These are phyloP conservation scores for Salpingus planirostris DNA, from an alignment of 2,888 invertebrate genomes.

Conservation along the genomic window DNA sequence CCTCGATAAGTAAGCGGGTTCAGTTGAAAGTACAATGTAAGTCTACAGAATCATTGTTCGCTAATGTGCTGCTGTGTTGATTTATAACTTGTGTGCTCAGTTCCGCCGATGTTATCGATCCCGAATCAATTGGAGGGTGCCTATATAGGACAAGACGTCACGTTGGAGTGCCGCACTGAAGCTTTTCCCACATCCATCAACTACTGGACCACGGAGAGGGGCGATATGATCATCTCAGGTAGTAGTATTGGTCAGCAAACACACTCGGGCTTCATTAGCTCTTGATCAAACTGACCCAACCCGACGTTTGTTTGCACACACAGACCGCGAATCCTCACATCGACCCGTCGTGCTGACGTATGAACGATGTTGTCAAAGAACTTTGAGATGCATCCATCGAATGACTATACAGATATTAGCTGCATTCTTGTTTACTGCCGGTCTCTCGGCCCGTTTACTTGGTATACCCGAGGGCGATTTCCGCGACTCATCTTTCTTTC, in stretches of 20 bases:
- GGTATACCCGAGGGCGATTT: no score
- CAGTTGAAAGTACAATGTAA: constrained; percentile 77
- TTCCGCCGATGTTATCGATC: constrained; percentile 90
- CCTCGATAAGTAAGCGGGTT: constrained; percentile 79
- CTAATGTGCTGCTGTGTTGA: constrained; percentile 6
- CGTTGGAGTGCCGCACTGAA: constrained; percentile 83
- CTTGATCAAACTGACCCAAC: no score
- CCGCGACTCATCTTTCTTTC: no score
- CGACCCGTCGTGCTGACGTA: no score
- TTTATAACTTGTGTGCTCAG: constrained; percentile 40
- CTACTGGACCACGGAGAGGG: constrained; percentile 87
- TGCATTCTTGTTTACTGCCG: no score
- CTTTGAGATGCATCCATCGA: no score
- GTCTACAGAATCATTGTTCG: constrained; percentile 34
- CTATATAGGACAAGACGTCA: constrained; percentile 80
- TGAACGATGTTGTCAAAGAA: no score
- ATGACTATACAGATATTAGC: no score
- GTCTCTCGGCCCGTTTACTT: no score
- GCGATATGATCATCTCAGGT: constrained; percentile 92
- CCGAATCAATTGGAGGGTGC: constrained; percentile 88
- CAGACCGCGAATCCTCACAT: no score
- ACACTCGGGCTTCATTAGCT: no score
- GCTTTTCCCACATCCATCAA: constrained; percentile 89
- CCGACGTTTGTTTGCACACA: no score
- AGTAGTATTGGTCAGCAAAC: constrained; percentile 29